These are phyloP conservation scores for Rhinatrema bivittatum DNA, from an alignment of 2,797 vertebrate species.

Conservation along the genomic window DNA sequence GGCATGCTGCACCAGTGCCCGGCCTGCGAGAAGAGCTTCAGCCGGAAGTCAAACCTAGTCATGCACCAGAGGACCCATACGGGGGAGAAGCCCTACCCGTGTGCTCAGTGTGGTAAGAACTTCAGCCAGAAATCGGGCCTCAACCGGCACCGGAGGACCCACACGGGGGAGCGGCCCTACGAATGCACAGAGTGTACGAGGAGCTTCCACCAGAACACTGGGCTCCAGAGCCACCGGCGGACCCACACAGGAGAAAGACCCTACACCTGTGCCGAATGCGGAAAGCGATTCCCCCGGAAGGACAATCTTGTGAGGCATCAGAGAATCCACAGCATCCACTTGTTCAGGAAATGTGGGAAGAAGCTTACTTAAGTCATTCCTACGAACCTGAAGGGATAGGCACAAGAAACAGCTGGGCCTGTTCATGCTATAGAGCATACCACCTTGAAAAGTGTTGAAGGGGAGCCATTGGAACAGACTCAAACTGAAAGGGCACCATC, in stretches of 20 bases:
- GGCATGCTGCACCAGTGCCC: constrained; percentile 4
- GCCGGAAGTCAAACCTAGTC: neutral
- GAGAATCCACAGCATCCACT: constrained; percentile 7
- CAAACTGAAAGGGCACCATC: no score
- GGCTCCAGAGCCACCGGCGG: constrained; percentile 4
- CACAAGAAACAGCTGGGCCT: no score
- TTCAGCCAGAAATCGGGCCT: constrained; percentile 9
- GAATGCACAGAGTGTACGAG: constrained; percentile 3
- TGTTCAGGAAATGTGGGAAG: no score
- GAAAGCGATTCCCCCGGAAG: constrained; percentile 9
- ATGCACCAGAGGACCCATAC: constrained; percentile 12
- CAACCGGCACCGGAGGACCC: constrained; percentile 2
- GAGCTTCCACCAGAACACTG: constrained; percentile 8
- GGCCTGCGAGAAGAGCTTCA: neutral
- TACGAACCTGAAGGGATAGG: no score
- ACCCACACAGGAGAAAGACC: constrained; percentile 9
- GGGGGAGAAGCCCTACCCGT: constrained; percentile 9
- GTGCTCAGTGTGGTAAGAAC: constrained; percentile 1
- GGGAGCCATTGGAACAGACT: no score
- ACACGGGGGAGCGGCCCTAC: constrained; percentile 3
- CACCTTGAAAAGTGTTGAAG: no score
- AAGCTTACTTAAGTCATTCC: no score
- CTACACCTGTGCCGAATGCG: constrained; percentile 4
- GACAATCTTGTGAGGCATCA: constrained; percentile 13
- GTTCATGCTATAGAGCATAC: no score